Percentiles rank a stretch among this genome's conserved stretches.
These are phyloP conservation scores for Chrysodeixis includens DNA, from an alignment of 2,888 invertebrate species.

Conservation along the genomic window DNA sequence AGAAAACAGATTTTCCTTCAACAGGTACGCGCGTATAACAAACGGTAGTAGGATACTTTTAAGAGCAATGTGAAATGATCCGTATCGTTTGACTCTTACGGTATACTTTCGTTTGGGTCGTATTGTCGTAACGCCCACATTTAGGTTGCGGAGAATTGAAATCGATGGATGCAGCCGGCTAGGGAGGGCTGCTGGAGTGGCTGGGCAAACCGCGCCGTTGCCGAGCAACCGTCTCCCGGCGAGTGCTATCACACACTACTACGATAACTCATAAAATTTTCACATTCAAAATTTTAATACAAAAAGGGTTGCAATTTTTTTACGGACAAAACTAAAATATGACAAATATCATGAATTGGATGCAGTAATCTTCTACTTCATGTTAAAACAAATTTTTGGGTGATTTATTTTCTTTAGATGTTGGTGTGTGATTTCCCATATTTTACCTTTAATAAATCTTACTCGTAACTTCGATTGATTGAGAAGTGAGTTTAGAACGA, in stretches of 20 bases:
- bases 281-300: constrained; percentile 8
- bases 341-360: too few relatives aligned
- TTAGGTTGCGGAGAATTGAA: constrained; percentile 30
- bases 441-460: constrained; percentile 2
- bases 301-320: constrained; percentile 10
- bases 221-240: constrained; percentile 50
- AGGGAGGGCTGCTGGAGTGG: constrained; percentile 51
- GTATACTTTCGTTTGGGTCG: constrained; percentile 26
- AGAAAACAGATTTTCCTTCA: constrained; percentile 39
- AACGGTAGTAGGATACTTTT: constrained; percentile 19
- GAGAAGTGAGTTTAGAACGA: constrained; percentile 28
- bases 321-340: too few relatives aligned
- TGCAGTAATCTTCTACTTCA: too few relatives aligned
- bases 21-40: constrained; percentile 14
- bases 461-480: too few relatives aligned
- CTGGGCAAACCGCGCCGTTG: constrained; percentile 50
- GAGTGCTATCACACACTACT: constrained; percentile 46
- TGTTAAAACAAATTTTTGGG: too few relatives aligned
- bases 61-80: constrained; percentile 16
- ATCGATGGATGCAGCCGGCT: constrained; percentile 57
- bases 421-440: not conserved
- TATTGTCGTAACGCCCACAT: constrained; percentile 13
- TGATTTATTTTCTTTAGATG: too few relatives aligned
- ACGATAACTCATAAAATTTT: constrained; percentile 44
- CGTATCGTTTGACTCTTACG: not conserved